Evolutionary conservation across 2,888 invertebrate species (phyloP).

Genomic region (Plebejus anna): DNA sequence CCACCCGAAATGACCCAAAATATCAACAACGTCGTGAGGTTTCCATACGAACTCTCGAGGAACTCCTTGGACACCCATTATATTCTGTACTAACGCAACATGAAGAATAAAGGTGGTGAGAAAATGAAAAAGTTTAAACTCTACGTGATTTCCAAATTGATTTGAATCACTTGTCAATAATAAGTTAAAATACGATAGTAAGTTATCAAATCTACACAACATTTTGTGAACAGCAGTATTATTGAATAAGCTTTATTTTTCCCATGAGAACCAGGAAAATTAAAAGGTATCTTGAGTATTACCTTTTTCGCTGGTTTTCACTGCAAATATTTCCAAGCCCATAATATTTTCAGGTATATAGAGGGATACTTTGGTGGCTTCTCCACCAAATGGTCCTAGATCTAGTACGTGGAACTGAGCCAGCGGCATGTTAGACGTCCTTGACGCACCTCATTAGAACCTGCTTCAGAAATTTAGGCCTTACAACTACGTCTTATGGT

Average conservation of each 20-base stretch:
- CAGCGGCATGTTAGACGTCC: conserved; percentile 53
- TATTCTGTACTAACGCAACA: not conserved
- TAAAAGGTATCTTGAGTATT: no score
- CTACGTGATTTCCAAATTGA: not conserved
- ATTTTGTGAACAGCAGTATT: no score
- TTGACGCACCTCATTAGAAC: conserved; percentile 64
- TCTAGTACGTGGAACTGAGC: conserved; percentile 34
- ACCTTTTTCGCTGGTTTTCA: no score
- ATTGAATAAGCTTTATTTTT: no score
- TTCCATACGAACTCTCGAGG: not conserved
- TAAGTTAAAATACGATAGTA: not conserved
- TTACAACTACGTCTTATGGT: conserved; percentile 30
- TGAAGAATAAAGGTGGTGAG: not conserved
- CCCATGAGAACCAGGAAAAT: no score
- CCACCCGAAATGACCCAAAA: conserved; percentile 23
- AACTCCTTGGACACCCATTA: not conserved
- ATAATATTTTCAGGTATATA: not conserved
- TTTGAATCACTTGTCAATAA: not conserved
- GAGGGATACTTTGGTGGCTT: conserved; percentile 13
- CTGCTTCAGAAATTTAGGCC: conserved; percentile 13
- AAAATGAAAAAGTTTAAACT: not conserved
- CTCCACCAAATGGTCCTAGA: conserved; percentile 13
- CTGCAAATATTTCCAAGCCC: not conserved
- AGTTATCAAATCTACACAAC: no score
- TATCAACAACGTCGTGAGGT: conserved; percentile 12